Evolutionary conservation across 2,113 vertebrate genomes (phyloP), one percentile per base, ranked within the genome.

Genomic region (Grantiella picta): DNA sequence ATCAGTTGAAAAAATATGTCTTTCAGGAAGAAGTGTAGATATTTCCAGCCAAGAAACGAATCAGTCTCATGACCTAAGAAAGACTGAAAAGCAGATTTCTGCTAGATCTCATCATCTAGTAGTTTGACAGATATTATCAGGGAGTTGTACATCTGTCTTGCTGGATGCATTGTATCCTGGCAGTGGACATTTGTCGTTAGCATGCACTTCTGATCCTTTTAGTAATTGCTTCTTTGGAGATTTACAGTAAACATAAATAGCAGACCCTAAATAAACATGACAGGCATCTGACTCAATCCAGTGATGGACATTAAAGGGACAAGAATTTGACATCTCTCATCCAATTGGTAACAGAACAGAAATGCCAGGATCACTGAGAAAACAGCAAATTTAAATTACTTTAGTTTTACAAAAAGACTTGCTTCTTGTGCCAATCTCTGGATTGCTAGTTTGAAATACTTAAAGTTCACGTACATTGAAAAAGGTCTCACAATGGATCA

Each of bases 361-460:
- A 90, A 92, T 84, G 59, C 52, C 49, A 71, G 5, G 6, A 36
- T 94, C 83, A 91, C 35, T 66, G 77, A 94, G 40, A 89, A 44
- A 87, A 81, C 12, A 93, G 14, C 3, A 87, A 82, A 91, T 94
- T 52, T 80, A 60, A 84, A 79, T 89, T 86, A 92, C 86, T 96
- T 96, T 52, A 89, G 44, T 87, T 94, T 88, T 91, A 85, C 29
- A 76, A 50, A 86, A 95, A 75, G 35, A 65, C n/a, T 78, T 94
- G 49, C 27, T 73, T 38, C 21, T 38, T 72, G 35, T 91, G 42
- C 27, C 49, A 88, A 0, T 59, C n/a, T 90, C 42, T 77, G n/a
- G 31, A 93, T 92, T 96, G 52, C 17, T 87, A 35, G 71, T 89
- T 85, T 88, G 28, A 95, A 83, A 66, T 54, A 68, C 11, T 56